phyloP scores from a whole-genome alignment of 2,797 vertebrate species.

The Prionace glauca region DNA sequence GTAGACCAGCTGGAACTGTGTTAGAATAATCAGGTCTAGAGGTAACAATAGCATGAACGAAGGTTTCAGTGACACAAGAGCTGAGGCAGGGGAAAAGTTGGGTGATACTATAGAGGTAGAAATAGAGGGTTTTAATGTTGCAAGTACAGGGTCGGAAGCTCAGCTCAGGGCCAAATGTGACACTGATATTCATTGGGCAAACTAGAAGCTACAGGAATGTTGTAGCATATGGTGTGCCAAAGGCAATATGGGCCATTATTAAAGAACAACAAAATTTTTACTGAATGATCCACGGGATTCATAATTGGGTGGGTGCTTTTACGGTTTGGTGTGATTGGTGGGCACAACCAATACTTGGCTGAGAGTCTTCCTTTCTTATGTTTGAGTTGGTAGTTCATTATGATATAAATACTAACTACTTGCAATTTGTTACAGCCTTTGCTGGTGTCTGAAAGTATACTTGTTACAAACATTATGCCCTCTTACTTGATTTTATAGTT shows the following conservation, averaged over 20 bases:
- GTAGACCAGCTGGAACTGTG: too few species aligned
- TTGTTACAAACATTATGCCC: not conserved
- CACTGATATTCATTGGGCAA: not conserved
- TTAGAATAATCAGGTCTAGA: too few species aligned
- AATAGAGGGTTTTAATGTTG: not conserved
- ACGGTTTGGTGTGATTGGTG: not conserved
- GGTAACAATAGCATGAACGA: too few species aligned
- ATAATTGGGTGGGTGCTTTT: not conserved
- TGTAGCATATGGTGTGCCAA: not conserved
- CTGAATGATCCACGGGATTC: not conserved
- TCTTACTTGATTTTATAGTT: not conserved
- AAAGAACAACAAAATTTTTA: not conserved
- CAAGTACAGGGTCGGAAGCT: not conserved
- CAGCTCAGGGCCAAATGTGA: not conserved
- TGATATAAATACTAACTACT: not conserved
- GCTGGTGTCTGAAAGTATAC: not conserved
- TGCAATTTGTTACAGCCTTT: not conserved
- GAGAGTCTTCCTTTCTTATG: not conserved
- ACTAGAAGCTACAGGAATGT: not conserved
- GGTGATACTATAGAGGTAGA: not conserved
- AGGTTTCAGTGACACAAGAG: not conserved
- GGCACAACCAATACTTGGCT: not conserved
- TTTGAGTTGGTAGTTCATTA: not conserved
- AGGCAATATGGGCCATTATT: not conserved
- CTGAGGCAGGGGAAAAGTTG: not conserved